Evolutionary conservation across 2,113 vertebrate genomes (phyloP).

Genomic region (Bujurquina vittata): DNA sequence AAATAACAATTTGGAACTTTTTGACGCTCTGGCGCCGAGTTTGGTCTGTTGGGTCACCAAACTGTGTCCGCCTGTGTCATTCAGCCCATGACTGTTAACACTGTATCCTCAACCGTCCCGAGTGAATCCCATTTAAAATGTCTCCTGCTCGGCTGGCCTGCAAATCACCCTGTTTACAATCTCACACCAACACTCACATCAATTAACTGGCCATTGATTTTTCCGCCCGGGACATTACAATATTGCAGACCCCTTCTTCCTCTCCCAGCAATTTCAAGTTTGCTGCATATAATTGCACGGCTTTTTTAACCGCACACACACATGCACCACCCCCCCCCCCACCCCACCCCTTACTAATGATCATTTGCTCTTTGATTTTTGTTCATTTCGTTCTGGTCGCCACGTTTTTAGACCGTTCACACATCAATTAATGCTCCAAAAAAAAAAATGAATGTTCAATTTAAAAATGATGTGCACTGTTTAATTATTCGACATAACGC

Average conservation of each 20-base stretch:
- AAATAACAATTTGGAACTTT: conserved; percentile 25
- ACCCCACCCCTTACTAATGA: conserved; percentile 53
- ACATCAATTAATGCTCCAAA: background rate
- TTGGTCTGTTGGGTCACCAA: conserved; percentile 53
- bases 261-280: conserved; percentile 62
- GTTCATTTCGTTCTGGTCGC: conserved; percentile 41
- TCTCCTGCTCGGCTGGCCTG: conserved; percentile 85
- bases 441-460: background rate
- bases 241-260: conserved; percentile 74
- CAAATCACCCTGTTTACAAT: conserved; percentile 90
- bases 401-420: background rate
- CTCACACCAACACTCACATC: conserved; percentile 88
- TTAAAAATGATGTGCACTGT: conserved; percentile 7
- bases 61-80: conserved; percentile 69
- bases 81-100: conserved; percentile 66
- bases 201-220: conserved; percentile 88
- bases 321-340: background rate
- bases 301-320: conserved; percentile 11
- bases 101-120: conserved; percentile 71
- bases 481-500: conserved; percentile 23
- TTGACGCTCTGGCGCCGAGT: conserved; percentile 37
- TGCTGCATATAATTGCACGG: conserved; percentile 57
- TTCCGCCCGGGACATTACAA: conserved; percentile 81
- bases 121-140: conserved; percentile 84
- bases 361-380: conserved; percentile 36